Conservation (phyloP, 2,113 vertebrate genomes). For the Spheniscus mendiculus region DNA sequence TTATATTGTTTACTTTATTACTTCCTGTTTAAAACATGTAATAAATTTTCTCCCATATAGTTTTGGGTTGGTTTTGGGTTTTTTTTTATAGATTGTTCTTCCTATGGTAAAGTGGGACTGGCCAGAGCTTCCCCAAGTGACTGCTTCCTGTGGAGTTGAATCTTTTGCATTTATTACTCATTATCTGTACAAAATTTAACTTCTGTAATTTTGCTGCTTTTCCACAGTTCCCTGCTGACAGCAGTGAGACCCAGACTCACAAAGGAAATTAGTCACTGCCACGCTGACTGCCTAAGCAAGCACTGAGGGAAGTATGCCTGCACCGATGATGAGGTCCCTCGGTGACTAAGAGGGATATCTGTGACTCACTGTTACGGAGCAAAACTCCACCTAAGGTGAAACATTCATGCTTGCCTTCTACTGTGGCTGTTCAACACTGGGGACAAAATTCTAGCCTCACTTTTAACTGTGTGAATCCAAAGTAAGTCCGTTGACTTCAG, state of each 20-base stretch:
- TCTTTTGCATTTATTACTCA: not conserved
- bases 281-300: not conserved
- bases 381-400: not conserved
- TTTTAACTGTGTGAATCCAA: not conserved
- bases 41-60: not conserved
- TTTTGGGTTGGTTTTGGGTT: not conserved
- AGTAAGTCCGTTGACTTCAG: not conserved
- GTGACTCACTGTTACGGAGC: not conserved
- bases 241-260: not conserved
- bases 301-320: not conserved
- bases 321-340: not conserved
- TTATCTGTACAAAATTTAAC: not conserved
- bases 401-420: not conserved
- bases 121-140: not conserved
- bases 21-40: slow-evolving; percentile 4
- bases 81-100: not conserved
- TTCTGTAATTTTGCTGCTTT: not conserved
- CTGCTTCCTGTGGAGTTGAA: not conserved
- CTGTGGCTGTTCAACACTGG: not conserved
- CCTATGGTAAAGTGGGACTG: not conserved
- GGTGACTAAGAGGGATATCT: not conserved
- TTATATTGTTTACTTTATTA: slow-evolving; percentile 12
- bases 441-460: not conserved
- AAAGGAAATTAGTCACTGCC: slow-evolving; percentile 48
- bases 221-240: not conserved